phyloP scores from a whole-genome alignment of 1,140 invertebrate species.

The Dermatophagoides farinae region DNA sequence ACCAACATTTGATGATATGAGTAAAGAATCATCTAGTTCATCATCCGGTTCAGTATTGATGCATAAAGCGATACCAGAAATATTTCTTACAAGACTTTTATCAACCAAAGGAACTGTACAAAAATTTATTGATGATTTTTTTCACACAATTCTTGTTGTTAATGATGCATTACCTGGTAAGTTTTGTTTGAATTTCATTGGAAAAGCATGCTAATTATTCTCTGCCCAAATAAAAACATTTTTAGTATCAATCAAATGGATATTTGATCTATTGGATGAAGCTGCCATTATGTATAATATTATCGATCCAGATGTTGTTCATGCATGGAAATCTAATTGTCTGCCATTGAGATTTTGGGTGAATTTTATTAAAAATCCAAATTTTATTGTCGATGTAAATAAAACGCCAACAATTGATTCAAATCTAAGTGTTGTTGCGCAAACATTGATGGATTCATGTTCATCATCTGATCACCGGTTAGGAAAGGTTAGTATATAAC shows the following conservation, averaged over 20 bases:
- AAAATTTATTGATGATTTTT: conserved; percentile 89
- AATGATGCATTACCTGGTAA: conserved; percentile 45
- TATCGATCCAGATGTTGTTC: conserved; percentile 64
- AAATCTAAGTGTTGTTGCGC: conserved; percentile 77
- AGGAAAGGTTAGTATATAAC: conserved; percentile 37
- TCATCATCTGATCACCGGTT: conserved; percentile 66
- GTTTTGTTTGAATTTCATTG: neutral
- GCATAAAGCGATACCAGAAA: conserved; percentile 56
- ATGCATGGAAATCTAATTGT: conserved; percentile 91
- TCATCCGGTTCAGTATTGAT: conserved; percentile 14
- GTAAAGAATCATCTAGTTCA: conserved; percentile 31
- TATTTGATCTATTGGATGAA: conserved; percentile 82
- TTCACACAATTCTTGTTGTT: conserved; percentile 63
- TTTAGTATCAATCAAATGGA: conserved; percentile 78
- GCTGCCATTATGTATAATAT: conserved; percentile 63
- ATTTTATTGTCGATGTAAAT: conserved; percentile 88
- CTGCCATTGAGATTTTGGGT: conserved; percentile 86
- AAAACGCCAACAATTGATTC: conserved; percentile 77
- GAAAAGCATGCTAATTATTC: too few relatives aligned
- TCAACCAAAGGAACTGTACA: conserved; percentile 89
- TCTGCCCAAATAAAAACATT: neutral
- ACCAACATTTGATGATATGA: conserved; percentile 42
- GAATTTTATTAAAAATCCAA: conserved; percentile 89
- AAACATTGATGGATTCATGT: conserved; percentile 89
- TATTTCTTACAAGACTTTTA: conserved; percentile 70